A percentile compares a stretch with the other conserved stretches of the same genome.
Conservation (phyloP, 2,113 vertebrate species). For the Axis porcinus region DNA sequence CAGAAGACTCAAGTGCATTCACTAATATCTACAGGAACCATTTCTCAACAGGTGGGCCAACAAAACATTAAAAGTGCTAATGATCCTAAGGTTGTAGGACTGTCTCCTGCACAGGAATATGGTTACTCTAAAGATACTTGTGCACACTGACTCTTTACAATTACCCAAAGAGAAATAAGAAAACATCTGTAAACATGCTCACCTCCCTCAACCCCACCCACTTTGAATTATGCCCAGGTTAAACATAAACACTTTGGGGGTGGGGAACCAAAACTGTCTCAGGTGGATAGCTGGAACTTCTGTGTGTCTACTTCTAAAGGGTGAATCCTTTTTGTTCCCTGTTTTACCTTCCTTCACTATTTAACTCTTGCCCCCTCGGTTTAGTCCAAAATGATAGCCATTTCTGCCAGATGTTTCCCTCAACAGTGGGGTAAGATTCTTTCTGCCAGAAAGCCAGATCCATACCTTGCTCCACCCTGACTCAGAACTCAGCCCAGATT, state of each 20-base stretch:
- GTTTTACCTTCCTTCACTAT: background rate
- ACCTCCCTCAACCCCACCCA: background rate
- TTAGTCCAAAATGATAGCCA: background rate
- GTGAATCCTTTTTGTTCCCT: background rate
- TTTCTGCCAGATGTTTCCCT: background rate
- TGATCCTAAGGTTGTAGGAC: background rate
- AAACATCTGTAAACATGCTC: background rate
- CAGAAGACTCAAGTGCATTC: background rate
- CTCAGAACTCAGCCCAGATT: background rate
- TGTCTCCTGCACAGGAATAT: background rate
- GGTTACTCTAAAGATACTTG: background rate
- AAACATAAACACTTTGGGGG: background rate
- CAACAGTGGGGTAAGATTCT: background rate
- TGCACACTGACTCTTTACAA: background rate
- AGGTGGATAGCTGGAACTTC: background rate
- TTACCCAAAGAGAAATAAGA: background rate
- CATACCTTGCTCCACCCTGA: background rate
- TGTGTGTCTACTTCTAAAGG: background rate
- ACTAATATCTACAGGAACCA: background rate
- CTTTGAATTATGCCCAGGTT: background rate
- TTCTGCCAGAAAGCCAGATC: background rate
- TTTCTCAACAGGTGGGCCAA: background rate
- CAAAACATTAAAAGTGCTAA: background rate
- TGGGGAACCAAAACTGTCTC: background rate
- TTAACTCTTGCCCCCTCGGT: background rate